Conservation (phyloP, 2,113 vertebrate genomes). For the Semicossyphus pulcher region DNA sequence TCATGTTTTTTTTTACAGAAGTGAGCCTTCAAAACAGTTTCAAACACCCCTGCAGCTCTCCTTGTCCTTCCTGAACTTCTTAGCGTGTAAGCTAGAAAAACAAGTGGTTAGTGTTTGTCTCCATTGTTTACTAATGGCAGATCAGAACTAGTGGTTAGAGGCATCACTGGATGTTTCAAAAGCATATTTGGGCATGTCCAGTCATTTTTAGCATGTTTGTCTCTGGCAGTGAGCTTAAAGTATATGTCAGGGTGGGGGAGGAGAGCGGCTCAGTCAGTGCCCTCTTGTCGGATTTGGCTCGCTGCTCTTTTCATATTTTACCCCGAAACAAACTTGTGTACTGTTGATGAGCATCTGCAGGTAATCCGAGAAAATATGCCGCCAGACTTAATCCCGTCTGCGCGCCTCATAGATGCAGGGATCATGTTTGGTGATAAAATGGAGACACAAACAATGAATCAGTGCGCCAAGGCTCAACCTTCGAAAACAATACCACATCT, state of each 20-base stretch:
- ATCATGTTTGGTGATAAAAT: conserved; percentile 52
- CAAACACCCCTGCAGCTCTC: neutral
- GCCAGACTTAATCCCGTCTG: conserved; percentile 64
- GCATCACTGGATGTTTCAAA: conserved; percentile 48
- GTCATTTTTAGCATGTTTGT: conserved; percentile 52
- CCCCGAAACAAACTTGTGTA: conserved; percentile 31
- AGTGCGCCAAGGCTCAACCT: neutral
- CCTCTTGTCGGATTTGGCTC: conserved; percentile 21
- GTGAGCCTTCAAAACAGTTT: neutral
- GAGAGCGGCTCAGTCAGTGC: conserved; percentile 26
- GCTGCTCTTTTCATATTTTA: conserved; percentile 42
- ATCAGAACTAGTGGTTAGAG: conserved; percentile 55
- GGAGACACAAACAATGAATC: conserved; percentile 35
- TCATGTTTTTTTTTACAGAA: neutral
- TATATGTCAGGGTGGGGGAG: conserved; percentile 38
- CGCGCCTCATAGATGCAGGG: conserved; percentile 26
- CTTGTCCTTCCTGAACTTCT: neutral
- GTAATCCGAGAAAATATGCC: conserved; percentile 63
- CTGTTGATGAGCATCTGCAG: conserved; percentile 52
- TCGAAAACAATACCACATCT: neutral
- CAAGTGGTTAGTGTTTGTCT: conserved; percentile 46
- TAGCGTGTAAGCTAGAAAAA: conserved; percentile 13
- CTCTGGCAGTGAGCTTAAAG: conserved; percentile 47
- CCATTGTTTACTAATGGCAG: conserved; percentile 52
- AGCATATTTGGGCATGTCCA: conserved; percentile 66